Evolutionary conservation across 2,888 invertebrate genomes (phyloP).

Genomic region (Eristalis pertinax): DNA sequence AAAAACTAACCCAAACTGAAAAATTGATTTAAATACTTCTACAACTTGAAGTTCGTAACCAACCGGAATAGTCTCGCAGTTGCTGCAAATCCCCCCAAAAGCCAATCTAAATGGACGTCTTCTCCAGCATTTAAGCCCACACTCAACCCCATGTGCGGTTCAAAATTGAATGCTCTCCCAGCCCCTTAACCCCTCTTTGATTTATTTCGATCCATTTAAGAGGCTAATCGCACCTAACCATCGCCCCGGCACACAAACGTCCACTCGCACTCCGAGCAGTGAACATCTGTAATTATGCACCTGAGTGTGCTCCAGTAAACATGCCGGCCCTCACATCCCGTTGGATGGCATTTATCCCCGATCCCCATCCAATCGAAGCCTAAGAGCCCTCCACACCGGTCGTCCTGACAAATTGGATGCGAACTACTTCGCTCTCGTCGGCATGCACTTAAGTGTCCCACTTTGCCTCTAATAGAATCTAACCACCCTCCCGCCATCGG

Average conservation of each 20-base stretch:
- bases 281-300: conserved; percentile 15
- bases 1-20: no score
- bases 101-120: neutral
- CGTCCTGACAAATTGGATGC: conserved; percentile 62
- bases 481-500: conserved; percentile 11
- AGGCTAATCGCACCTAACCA: neutral
- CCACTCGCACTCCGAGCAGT: neutral
- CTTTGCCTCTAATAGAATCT: conserved; percentile 53
- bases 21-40: no score
- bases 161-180: neutral
- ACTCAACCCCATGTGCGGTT: neutral
- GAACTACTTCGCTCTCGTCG: conserved; percentile 36
- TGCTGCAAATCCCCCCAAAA: neutral
- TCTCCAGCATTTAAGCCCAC: neutral
- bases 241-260: neutral
- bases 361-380: conserved; percentile 23
- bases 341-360: conserved; percentile 15
- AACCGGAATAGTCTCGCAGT: no score
- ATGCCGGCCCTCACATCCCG: conserved; percentile 24
- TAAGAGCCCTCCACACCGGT: conserved; percentile 49
- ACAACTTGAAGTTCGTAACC: no score
- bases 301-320: conserved; percentile 26
- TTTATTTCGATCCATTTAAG: neutral
- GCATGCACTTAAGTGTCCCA: conserved; percentile 66
- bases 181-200: neutral